These are phyloP conservation scores for Pyrrhosoma nymphula DNA, from an alignment of 2,888 invertebrate genomes.

Conservation along the genomic window DNA sequence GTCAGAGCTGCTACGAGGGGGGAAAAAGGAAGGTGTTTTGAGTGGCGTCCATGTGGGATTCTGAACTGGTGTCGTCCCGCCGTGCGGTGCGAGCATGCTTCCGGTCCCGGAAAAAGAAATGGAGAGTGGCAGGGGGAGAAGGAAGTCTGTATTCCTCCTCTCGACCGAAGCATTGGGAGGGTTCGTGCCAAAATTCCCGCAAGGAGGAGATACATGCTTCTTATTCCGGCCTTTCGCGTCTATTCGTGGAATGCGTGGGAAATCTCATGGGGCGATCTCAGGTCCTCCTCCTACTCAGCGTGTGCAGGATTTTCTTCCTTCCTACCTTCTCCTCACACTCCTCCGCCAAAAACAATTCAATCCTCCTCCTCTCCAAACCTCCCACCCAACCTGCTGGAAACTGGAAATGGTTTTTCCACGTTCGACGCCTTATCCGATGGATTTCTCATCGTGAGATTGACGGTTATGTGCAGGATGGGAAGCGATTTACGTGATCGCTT, in stretches of 20 bases:
- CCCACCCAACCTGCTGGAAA: background rate
- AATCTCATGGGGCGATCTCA: background rate
- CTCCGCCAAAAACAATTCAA: background rate
- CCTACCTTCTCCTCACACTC: no score
- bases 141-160: background rate
- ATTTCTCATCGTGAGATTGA: background rate
- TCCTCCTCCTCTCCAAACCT: background rate
- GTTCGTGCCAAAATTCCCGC: background rate
- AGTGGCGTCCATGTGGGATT: background rate
- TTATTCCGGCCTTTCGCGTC: background rate
- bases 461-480: slow-evolving; percentile 14
- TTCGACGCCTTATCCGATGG: background rate
- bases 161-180: background rate
- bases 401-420: background rate
- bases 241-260: slow-evolving; percentile 23
- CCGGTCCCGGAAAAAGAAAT: background rate
- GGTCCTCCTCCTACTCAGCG: background rate
- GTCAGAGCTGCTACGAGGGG: background rate
- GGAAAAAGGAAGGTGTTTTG: background rate
- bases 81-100: background rate
- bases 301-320: background rate
- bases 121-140: background rate
- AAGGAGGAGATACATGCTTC: background rate
- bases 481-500: background rate
- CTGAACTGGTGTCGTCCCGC: background rate